These are phyloP conservation scores for Trochalopteron elliotii DNA, from an alignment of 2,113 vertebrate genomes.

Conservation along the genomic window DNA sequence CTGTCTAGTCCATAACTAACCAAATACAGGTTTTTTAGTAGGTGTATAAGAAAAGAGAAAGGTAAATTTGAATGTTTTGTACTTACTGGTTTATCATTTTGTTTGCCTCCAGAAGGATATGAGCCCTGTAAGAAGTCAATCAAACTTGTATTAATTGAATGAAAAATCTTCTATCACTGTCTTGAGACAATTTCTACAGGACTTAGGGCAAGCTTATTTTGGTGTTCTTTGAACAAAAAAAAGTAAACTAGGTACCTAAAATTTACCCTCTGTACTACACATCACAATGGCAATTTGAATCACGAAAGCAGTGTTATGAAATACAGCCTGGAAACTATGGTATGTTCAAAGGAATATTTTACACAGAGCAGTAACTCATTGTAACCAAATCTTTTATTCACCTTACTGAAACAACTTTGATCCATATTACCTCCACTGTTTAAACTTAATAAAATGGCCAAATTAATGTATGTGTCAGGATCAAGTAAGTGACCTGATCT, in stretches of 20 bases:
- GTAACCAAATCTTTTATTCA: background rate
- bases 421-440: background rate
- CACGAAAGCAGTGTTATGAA: background rate
- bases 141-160: background rate
- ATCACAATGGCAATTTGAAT: background rate
- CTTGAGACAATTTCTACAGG: background rate
- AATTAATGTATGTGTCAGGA: background rate
- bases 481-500: background rate
- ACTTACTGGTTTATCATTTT: slow-evolving; percentile 50
- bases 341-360: background rate
- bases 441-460: background rate
- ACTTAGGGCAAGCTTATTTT: background rate
- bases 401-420: background rate
- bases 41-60: background rate
- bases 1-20: background rate
- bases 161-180: background rate
- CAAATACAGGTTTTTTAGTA: background rate
- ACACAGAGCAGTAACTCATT: background rate
- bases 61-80: background rate
- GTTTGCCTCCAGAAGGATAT: slow-evolving; percentile 7
- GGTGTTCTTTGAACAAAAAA: background rate
- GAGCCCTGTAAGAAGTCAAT: slow-evolving; percentile 1
- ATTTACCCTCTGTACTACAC: background rate
- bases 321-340: background rate
- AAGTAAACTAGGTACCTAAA: background rate